Evolutionary conservation across 2,113 vertebrate genomes (phyloP), one percentile per base, ranked within the genome.

Genomic region (Notiomystis cincta): DNA sequence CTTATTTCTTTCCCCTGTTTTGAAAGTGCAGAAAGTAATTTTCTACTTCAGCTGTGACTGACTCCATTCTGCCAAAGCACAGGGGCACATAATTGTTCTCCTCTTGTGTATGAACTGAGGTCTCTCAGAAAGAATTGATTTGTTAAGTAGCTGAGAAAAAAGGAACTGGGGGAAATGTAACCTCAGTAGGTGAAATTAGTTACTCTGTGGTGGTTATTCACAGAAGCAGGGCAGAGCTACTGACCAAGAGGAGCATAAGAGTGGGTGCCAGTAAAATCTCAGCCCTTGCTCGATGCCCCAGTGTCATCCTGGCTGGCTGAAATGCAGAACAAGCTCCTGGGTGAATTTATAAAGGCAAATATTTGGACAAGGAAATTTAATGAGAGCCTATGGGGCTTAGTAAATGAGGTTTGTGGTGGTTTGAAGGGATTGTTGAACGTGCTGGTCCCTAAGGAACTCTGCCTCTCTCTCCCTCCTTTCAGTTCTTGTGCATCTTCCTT

Each of bases 21-120:
- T 80, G 67, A 60, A 93, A 91, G 54, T 20, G 33, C 25, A 92
- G 77, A 82, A 95, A 69, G 81, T 56, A 80, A 77, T 97, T 97
- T 97, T 76, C 65, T 82, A 27, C 75, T 72, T 89, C 87, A 89
- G 37, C 95, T 73, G 61, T 69, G 78, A 40, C 83, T 89, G 89
- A 96, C 92, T 97, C 50, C 5, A 3, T 71, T 91, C 87, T 87
- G 77, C 75, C 67, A 90, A 50, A 82, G 31, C 15, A 35, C 4
- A 1, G 75, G 78, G 81, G 60, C 72, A 56, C 50, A 13, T 53
- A 90, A 58, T 87, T 64, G 44, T 77, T 92, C 51, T 78, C 67
- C 69, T 45, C 72, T 89, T 75, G 78, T 40, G 77, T 78, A 56
- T 57, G 40, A 73, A 31, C 69, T 67, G 50, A 76, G 14, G 69